phyloP scores from a whole-genome alignment of 2,888 invertebrate genomes.

The Rhagonycha fulva region DNA sequence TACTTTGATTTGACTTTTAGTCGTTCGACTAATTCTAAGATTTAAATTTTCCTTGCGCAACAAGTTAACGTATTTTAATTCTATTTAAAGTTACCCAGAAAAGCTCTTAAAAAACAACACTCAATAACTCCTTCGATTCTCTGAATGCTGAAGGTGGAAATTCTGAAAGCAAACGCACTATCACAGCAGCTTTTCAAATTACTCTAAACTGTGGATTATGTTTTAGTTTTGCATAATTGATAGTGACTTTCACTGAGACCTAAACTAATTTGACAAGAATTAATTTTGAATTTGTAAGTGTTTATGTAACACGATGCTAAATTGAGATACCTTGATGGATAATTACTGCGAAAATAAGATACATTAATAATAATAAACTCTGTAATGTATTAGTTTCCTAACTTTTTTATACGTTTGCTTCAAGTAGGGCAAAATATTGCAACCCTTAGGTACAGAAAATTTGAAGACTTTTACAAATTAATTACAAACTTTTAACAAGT shows the following conservation, averaged over 20 bases:
- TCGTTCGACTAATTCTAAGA: background rate
- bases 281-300: background rate
- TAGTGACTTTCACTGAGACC: background rate
- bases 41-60: background rate
- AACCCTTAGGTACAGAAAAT: background rate
- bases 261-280: background rate
- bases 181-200: background rate
- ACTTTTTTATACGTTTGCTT: background rate
- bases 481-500: background rate
- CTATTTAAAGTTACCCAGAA: background rate
- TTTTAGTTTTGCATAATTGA: background rate
- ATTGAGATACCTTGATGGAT: background rate
- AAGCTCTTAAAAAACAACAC: background rate
- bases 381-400: background rate
- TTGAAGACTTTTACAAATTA: background rate
- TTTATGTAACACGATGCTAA: background rate
- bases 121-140: background rate
- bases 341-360: background rate
- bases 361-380: background rate
- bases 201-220: background rate
- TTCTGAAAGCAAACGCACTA: background rate
- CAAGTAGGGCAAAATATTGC: background rate
- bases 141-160: too few species aligned
- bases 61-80: background rate
- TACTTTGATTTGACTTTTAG: too few species aligned